Conservation (phyloP, 53 echinoderm and acorn worm genomes). For the Apostichopus leukothele region DNA sequence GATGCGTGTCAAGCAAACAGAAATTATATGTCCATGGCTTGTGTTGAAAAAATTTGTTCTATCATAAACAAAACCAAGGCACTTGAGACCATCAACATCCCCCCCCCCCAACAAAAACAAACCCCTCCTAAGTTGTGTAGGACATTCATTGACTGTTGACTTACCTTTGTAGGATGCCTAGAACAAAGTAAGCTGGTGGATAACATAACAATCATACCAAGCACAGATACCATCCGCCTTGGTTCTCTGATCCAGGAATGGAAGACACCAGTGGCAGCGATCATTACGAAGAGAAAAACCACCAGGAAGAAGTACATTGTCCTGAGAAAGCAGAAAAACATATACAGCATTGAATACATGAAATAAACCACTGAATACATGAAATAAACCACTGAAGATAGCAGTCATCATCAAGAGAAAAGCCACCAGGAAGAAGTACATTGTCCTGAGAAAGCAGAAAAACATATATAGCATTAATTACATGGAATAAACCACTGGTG, state of each 20-base stretch:
- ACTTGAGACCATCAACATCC: too few relatives aligned
- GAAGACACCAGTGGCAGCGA: conserved; percentile 72
- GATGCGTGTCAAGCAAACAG: too few relatives aligned
- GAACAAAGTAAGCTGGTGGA: background rate
- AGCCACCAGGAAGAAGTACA: conserved; percentile 49
- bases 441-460: conserved; percentile 35
- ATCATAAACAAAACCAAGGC: too few relatives aligned
- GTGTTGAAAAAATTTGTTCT: too few relatives aligned
- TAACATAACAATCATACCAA: conserved; percentile 80
- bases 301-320: conserved; percentile 52
- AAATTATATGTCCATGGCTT: background rate
- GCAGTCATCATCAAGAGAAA: conserved; percentile 55
- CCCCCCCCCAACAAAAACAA: too few relatives aligned
- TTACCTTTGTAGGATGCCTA: too few relatives aligned
- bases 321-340: conserved; percentile 33
- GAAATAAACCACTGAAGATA: conserved; percentile 54
- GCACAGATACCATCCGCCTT: conserved; percentile 71
- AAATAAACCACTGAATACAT: too few relatives aligned
- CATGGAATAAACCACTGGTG: conserved; percentile 49
- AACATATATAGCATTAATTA: too few relatives aligned
- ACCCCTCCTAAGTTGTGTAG: too few relatives aligned
- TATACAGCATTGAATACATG: too few relatives aligned
- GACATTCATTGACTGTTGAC: too few relatives aligned
- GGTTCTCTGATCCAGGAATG: conserved; percentile 67
- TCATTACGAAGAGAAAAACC: conserved; percentile 50